Conservation (phyloP, 2,113 vertebrate genomes). For the human region GRCh38 chr3:182389501-182390000, state of each 20-base stretch:
- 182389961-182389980: background rate
- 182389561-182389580: background rate
- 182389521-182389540: slow-evolving; percentile 21
- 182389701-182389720: background rate
- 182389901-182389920: background rate
- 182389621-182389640: slow-evolving; percentile 44
- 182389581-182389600: slow-evolving; percentile 46
- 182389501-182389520: slow-evolving; percentile 47
- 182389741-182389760: background rate
- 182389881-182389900: background rate
- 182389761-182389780: background rate
- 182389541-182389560: slow-evolving; percentile 37
- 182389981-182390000: slow-evolving; percentile 17
- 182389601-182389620: slow-evolving; percentile 62
- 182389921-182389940: background rate
- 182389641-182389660: slow-evolving; percentile 50
- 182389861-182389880: background rate
- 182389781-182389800: background rate
- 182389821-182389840: background rate
- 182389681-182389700: slow-evolving; percentile 54
- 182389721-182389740: background rate
- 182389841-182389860: background rate
- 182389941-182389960: background rate
- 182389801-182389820: background rate
- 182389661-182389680: slow-evolving; percentile 26